These are phyloP conservation scores for Menura novaehollandiae DNA, from an alignment of 2,113 vertebrate species.

Conservation along the genomic window DNA sequence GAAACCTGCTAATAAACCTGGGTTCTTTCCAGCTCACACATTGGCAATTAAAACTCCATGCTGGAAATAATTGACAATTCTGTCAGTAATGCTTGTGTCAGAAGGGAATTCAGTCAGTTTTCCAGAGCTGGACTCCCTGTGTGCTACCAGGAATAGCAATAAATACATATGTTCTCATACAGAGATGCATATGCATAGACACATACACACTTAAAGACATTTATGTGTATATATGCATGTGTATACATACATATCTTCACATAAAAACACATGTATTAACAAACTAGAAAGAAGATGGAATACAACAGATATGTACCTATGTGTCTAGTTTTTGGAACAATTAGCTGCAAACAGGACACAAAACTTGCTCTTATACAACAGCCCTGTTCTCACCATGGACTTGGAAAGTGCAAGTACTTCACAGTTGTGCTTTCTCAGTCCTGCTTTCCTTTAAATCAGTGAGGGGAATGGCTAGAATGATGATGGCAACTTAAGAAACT, in stretches of 20 bases:
- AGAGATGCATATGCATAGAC: too few relatives aligned
- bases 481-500: background rate
- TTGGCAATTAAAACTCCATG: background rate
- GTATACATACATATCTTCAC: background rate
- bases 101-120: background rate
- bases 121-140: background rate
- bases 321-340: background rate
- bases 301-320: background rate
- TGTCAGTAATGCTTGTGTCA: background rate
- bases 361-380: background rate
- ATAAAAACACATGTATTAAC: background rate
- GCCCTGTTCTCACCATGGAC: background rate
- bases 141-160: background rate
- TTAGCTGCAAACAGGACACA: background rate
- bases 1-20: slow-evolving; percentile 23
- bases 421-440: background rate
- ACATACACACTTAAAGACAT: background rate
- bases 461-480: background rate
- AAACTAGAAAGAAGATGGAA: background rate
- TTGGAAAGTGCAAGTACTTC: background rate
- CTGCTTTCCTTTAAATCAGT: background rate
- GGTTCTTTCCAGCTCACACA: background rate
- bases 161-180: background rate
- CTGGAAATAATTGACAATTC: background rate
- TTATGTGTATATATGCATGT: background rate